Evolutionary conservation across 2,888 invertebrate genomes (phyloP), one percentile per base, ranked within the genome.

Genomic region (Nycteola revayana): DNA sequence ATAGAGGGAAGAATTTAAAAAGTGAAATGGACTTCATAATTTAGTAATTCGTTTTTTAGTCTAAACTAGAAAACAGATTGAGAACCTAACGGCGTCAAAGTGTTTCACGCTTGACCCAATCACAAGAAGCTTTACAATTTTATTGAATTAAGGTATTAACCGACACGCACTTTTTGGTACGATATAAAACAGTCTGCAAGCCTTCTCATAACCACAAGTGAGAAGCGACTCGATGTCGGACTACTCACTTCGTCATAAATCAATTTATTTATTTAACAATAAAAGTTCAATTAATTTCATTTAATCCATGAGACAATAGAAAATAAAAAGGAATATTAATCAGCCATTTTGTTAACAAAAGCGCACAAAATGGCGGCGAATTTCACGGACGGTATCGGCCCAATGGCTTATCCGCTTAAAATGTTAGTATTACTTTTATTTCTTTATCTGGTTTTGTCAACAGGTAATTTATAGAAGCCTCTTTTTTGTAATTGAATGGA

Each of bases 81-180:
- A 79, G 78, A 86, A 78, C 76, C n/a, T 58, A 53, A 57, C 62
- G 75, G 55, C 71, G 47, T 33, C 40, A 35, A 59, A 56, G 52
- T 62, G 68, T 69, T 70, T 77, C 72, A 82, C 76, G 83, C 82
- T 78, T 80, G 77, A 79, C 79, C 73, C 76, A 84, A 78, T 81
- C 62, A 72, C 75, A 78, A 76, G 82, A 77, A 82, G 86, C 83
- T 85, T 84, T 82, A 81, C 71, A 69, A 65, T 83, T 81, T 86
- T 87, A 89, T 89, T 89, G 69, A 89, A 89, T 89, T 89, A 89
- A 87, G 78, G 78, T 82, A 86, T 89, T 89, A 89, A 73, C 73
- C 34, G 73, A 44, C 89, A 89, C 87, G 86, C 87, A 84, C 77
- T 60, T 67, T 76, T 69, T 59, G 54, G 59, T 68, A 52, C 71